phyloP scores from a whole-genome alignment of 2,797 vertebrate species.

The Lagodon rhomboides region DNA sequence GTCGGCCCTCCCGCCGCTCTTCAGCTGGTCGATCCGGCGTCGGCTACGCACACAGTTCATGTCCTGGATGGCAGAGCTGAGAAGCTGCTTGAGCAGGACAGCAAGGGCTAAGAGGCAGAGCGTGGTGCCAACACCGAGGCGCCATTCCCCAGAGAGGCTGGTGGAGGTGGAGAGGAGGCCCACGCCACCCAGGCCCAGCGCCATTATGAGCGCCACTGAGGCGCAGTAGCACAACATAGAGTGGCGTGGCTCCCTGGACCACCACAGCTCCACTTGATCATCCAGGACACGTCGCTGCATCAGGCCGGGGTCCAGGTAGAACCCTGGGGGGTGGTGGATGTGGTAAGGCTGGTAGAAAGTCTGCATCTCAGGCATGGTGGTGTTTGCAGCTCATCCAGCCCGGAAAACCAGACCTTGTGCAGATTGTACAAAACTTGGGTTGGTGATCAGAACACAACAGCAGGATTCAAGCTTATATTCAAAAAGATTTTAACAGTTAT shows the following conservation, averaged over 20 bases:
- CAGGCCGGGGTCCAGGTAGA: constrained; percentile 73
- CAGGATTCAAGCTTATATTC: neutral
- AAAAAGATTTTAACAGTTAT: neutral
- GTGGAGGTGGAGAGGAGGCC: constrained; percentile 91
- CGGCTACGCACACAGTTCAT: constrained; percentile 95
- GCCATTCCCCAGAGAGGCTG: constrained; percentile 92
- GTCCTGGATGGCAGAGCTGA: constrained; percentile 98
- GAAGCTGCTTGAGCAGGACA: constrained; percentile 94
- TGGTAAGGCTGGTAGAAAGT: constrained; percentile 70
- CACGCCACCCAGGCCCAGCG: constrained; percentile 92
- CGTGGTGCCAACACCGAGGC: constrained; percentile 90
- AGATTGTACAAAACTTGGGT: constrained; percentile 14
- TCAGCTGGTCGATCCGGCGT: constrained; percentile 90
- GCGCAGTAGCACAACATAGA: constrained; percentile 92
- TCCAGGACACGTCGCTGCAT: constrained; percentile 87
- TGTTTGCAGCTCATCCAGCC: neutral
- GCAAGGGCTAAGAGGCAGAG: constrained; percentile 94
- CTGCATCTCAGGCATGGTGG: constrained; percentile 84
- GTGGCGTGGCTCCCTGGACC: constrained; percentile 92
- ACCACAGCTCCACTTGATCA: constrained; percentile 96
- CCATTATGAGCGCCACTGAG: constrained; percentile 92
- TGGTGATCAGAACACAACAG: neutral
- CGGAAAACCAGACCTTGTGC: constrained; percentile 2
- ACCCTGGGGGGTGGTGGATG: constrained; percentile 21
- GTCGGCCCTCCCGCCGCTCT: constrained; percentile 92